Conservation (phyloP, 35 echinoderm and acorn worm genomes). For the Acanthaster planci region DNA sequence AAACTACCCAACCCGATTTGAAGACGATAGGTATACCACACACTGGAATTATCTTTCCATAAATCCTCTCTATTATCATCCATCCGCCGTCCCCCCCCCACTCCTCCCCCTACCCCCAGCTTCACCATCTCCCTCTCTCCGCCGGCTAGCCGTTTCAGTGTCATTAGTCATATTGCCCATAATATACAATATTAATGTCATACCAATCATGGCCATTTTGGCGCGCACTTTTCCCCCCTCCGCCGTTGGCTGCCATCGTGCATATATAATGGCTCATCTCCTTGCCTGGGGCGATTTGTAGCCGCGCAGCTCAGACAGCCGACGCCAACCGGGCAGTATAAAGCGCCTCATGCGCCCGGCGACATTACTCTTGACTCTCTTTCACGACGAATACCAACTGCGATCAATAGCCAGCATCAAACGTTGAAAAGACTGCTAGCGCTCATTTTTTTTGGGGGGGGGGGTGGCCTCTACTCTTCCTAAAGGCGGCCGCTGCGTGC, state of each 20-base stretch:
- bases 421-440: no score
- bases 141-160: neutral
- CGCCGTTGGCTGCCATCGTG: neutral
- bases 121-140: neutral
- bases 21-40: no score
- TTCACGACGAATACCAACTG: no score
- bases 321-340: constrained; percentile 18
- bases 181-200: constrained; percentile 32
- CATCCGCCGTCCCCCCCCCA: neutral
- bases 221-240: neutral
- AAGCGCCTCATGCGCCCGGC: neutral
- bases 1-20: no score
- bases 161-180: constrained; percentile 27
- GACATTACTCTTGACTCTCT: neutral
- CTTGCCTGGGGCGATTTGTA: constrained; percentile 5
- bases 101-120: neutral
- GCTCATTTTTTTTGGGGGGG: no score
- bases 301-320: neutral
- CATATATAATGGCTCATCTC: constrained; percentile 16
- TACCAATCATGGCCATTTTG: neutral
- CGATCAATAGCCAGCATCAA: no score
- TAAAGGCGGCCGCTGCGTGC: no score
- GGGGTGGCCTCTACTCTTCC: no score
- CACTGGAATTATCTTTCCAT: no score
- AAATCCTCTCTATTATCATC: neutral